Evolutionary conservation across 2,888 invertebrate genomes (phyloP).

Genomic region (Acholoe squamosa): DNA sequence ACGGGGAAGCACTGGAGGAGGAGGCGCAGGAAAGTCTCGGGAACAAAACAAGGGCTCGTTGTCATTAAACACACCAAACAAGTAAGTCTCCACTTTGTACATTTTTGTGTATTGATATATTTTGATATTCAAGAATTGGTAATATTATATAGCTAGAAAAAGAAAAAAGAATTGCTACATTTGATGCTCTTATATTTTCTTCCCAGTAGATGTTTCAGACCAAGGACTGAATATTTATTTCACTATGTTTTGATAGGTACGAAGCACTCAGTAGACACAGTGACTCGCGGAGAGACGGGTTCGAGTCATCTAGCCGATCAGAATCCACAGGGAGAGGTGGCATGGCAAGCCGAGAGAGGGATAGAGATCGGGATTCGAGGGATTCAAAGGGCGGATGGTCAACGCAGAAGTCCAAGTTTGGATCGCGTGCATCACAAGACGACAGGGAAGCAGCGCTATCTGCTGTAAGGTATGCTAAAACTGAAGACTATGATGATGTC

Average conservation of each 20-base stretch:
- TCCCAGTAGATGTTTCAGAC: too few species aligned
- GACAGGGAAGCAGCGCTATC: constrained; percentile 80
- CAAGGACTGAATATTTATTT: too few species aligned
- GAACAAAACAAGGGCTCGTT: constrained; percentile 64
- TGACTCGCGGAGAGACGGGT: neutral
- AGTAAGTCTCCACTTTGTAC: constrained; percentile 2
- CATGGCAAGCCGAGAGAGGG: constrained; percentile 59
- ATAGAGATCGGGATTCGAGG: neutral
- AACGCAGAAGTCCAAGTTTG: constrained; percentile 70
- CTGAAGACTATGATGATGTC: too few species aligned
- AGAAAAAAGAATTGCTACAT: too few species aligned
- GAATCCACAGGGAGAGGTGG: constrained; percentile 32
- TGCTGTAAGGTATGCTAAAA: constrained; percentile 75
- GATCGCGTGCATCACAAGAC: constrained; percentile 78
- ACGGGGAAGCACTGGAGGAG: constrained; percentile 80
- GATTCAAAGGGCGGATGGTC: constrained; percentile 14
- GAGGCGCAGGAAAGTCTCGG: constrained; percentile 61
- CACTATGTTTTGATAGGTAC: neutral
- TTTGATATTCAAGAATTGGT: too few species aligned
- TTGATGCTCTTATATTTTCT: too few species aligned
- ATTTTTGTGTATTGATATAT: too few species aligned
- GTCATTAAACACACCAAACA: constrained; percentile 39
- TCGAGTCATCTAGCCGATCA: constrained; percentile 25
- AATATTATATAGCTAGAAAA: too few species aligned
- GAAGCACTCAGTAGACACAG: neutral